Conservation (phyloP, 2,113 vertebrate species). For the Pontoporia blainvillei region DNA sequence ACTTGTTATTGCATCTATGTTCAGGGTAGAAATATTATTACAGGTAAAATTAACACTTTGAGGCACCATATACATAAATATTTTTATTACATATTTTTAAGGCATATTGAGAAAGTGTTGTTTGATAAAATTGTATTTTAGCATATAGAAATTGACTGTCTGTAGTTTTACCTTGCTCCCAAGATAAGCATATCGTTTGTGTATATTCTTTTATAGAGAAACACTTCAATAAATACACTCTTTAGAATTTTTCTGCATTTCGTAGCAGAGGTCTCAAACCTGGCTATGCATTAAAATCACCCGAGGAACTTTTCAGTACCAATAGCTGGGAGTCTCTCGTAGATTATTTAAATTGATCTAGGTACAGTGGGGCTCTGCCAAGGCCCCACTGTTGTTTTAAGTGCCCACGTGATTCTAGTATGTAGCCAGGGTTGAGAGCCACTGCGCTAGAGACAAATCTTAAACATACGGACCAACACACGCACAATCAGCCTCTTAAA, state of each 20-base stretch:
- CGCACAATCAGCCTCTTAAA: neutral
- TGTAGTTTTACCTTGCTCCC: neutral
- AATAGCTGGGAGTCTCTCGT: neutral
- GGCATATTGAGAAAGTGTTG: neutral
- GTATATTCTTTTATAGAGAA: slow-evolving; percentile 4
- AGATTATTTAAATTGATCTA: neutral
- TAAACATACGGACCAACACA: neutral
- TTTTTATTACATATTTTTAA: slow-evolving; percentile 18
- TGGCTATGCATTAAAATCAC: neutral
- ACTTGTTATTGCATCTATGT: neutral
- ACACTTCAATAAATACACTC: neutral
- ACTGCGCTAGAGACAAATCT: neutral
- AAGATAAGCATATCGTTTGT: neutral
- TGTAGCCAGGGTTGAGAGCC: neutral
- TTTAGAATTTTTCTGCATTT: slow-evolving; percentile 11
- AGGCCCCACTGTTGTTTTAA: neutral
- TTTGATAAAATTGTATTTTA: slow-evolving; percentile 4
- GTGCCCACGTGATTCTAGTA: neutral
- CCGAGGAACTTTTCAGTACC: neutral
- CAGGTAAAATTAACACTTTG: neutral
- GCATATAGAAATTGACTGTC: neutral
- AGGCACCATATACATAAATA: neutral
- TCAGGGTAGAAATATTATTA: neutral
- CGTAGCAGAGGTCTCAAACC: neutral
- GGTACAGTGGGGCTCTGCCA: neutral